Evolutionary conservation across 1,140 invertebrate species (phyloP).

Genomic region (Drosophila subobscura): DNA sequence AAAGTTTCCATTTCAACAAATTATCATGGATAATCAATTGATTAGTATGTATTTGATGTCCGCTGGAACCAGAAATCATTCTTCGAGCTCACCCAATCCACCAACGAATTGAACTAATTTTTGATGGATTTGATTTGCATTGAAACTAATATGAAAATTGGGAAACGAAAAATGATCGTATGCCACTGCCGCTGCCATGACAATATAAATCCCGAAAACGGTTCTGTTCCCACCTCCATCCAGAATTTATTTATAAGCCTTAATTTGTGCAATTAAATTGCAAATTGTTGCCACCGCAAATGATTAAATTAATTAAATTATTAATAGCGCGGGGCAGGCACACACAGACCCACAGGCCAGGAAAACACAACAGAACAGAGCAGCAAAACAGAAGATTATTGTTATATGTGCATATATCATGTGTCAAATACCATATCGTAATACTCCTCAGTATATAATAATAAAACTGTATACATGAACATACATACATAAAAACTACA

Average conservation of each 20-base stretch:
- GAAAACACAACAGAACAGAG: slow-evolving; percentile 6
- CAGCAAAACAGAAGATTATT: slow-evolving; percentile 5
- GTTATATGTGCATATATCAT: slow-evolving; percentile 3
- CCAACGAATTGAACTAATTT: slow-evolving; percentile 3
- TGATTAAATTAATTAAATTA: slow-evolving; percentile 75
- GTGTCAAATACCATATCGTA: too few relatives aligned
- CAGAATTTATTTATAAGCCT: slow-evolving; percentile 40
- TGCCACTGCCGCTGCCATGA: background rate
- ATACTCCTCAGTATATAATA: background rate
- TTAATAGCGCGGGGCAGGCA: slow-evolving; percentile 36
- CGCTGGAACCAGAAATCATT: slow-evolving; percentile 5
- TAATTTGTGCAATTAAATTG: slow-evolving; percentile 75
- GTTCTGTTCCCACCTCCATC: too few relatives aligned
- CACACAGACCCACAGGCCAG: background rate
- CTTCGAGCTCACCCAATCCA: background rate
- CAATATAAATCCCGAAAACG: too few relatives aligned
- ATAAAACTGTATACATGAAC: too few relatives aligned
- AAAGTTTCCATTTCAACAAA: background rate
- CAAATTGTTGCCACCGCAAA: slow-evolving; percentile 57
- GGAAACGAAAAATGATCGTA: slow-evolving; percentile 19
- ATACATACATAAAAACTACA: slow-evolving; percentile 3
- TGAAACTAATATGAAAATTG: background rate
- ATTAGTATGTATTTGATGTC: slow-evolving; percentile 23
- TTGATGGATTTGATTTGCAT: background rate
- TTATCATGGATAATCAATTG: slow-evolving; percentile 37